Percentiles rank a stretch among this genome's conserved stretches.
Conservation (phyloP, 2,797 vertebrate species). For the Cyclura pinguis region DNA sequence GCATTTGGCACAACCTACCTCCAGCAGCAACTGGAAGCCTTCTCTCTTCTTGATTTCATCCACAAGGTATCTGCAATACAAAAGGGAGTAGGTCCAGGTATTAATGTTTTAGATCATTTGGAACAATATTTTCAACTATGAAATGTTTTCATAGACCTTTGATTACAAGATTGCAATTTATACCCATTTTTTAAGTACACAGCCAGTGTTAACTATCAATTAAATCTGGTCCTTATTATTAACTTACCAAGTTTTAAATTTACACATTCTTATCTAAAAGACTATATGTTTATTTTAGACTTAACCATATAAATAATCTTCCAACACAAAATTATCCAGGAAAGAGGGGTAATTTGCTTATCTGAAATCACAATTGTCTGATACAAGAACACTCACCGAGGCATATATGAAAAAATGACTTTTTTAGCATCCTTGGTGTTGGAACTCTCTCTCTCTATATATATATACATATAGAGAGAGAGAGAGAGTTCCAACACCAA, state of each 20-base stretch:
- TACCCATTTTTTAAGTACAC: neutral
- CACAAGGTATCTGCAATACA: slow-evolving; percentile 82
- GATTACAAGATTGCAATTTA: neutral
- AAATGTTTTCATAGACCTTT: neutral
- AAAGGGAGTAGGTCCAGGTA: neutral
- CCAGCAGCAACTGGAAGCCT: slow-evolving; percentile 85
- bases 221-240: neutral
- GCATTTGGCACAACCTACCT: slow-evolving; percentile 75
- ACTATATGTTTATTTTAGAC: neutral
- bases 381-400: neutral
- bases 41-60: slow-evolving; percentile 87
- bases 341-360: neutral
- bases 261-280: neutral
- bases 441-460: too few relatives aligned
- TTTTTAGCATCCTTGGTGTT: too few relatives aligned
- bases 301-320: neutral
- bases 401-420: too few relatives aligned
- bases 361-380: neutral
- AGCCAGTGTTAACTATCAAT: neutral
- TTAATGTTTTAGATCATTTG: neutral
- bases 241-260: neutral
- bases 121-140: too few relatives aligned
- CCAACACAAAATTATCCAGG: neutral
- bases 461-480: too few relatives aligned
- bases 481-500: too few relatives aligned